Evolutionary conservation across 2,797 vertebrate genomes (phyloP), one percentile per base, ranked within the genome.

Genomic region (Cynodonichthys magdalenae): DNA sequence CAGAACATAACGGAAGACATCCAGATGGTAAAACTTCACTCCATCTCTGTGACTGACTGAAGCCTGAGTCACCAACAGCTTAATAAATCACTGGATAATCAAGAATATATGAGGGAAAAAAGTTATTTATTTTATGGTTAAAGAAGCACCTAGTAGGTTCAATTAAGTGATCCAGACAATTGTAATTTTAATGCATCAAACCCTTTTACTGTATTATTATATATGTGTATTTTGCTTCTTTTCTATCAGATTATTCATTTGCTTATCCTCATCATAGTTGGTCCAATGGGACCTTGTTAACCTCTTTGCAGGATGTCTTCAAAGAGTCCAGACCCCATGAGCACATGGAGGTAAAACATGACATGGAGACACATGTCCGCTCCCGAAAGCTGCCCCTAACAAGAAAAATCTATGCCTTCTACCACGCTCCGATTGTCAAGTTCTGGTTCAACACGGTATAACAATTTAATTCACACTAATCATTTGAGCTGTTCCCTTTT

Each of bases 401-500:
- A 47, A 94, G 96, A 75, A 99, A 99, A 70, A 96, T 99, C 79
- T 96, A 99, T 59, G 96, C 96, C 27, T 99, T 99, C 89, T 99
- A 98, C 92, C 97, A 97, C 59, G 97, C 97, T 57, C 97, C 97
- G 42, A 99, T 99, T 70, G 97, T 98, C 86, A 99, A 99, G 88
- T 99, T 99, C 90, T 99, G 97, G 97, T 96, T 95, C 87, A 99
- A 98, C 82, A 99, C 97, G 84, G 97, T 99, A 92, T 63, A 95
- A 20, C 70, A n/a, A 56, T 68, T 48, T 44, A 42, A 55, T 1
- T 15, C 20, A 15, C 39, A 46, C 29, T 45, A 9, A 42, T 11
- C n/a, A 10, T 31, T 24, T 1, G 2, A 20, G 11, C 6, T 5
- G 5, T 29, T 19, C 14, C 10, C 36, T 24, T 5, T 24, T 5